Conservation (phyloP, 2,113 vertebrate species). For the Meleagris gallopavo region DNA sequence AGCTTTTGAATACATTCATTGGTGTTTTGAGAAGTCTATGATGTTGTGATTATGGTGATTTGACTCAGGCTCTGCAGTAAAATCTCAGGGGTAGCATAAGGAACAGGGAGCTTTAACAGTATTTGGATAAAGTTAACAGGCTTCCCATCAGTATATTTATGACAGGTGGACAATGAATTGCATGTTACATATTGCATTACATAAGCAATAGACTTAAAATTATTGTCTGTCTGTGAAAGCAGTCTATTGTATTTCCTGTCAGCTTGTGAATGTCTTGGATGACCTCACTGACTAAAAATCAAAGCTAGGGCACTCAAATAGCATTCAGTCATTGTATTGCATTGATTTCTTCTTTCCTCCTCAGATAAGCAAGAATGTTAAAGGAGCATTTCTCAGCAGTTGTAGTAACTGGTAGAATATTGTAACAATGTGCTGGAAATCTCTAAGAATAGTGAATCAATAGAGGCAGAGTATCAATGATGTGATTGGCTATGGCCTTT, state of each 20-base stretch:
- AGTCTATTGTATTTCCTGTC: constrained; percentile 52
- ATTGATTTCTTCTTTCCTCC: constrained; percentile 50
- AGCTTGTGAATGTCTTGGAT: constrained; percentile 47
- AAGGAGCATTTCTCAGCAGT: constrained; percentile 62
- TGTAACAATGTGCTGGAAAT: constrained; percentile 39
- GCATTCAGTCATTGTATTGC: constrained; percentile 42
- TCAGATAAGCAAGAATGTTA: constrained; percentile 42
- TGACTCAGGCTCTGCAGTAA: neutral
- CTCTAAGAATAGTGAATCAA: constrained; percentile 27
- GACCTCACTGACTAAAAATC: constrained; percentile 61
- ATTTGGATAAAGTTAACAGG: constrained; percentile 39
- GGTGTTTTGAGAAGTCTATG: constrained; percentile 26
- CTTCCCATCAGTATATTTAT: constrained; percentile 46
- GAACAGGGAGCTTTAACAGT: neutral
- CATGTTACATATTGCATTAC: constrained; percentile 13
- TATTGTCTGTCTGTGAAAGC: constrained; percentile 40
- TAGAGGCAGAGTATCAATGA: constrained; percentile 48
- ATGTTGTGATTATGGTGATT: constrained; percentile 34
- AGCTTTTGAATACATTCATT: constrained; percentile 48
- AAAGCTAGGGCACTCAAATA: constrained; percentile 52
- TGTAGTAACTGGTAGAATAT: constrained; percentile 40
- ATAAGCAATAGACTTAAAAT: constrained; percentile 29
- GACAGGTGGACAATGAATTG: constrained; percentile 6
- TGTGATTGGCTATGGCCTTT: constrained; percentile 6
- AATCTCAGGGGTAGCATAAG: neutral